phyloP scores from a whole-genome alignment of 2,888 invertebrate species.

The Lithophane ornitopus region DNA sequence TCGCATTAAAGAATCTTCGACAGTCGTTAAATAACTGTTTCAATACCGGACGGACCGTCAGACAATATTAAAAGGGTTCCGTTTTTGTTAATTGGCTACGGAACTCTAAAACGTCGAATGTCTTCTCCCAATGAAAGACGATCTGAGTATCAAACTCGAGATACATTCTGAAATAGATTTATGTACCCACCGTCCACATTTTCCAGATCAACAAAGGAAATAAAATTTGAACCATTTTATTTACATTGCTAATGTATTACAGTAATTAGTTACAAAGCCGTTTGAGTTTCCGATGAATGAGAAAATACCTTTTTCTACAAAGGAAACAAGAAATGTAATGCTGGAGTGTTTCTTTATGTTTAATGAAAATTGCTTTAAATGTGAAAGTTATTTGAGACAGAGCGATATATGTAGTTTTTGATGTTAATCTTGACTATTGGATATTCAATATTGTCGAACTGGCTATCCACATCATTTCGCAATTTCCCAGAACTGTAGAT shows the following conservation, averaged over 20 bases:
- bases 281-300: constrained; percentile 52
- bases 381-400: constrained; percentile 14
- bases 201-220: constrained; percentile 30
- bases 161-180: constrained; percentile 13
- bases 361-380: constrained; percentile 44
- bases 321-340: constrained; percentile 46
- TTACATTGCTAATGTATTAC: constrained; percentile 44
- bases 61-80: too few species aligned
- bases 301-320: constrained; percentile 57
- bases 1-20: too few species aligned
- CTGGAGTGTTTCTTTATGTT: constrained; percentile 44
- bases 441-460: background rate
- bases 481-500: background rate
- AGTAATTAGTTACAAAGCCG: constrained; percentile 58
- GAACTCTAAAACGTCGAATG: too few species aligned
- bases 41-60: background rate
- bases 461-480: background rate
- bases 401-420: background rate
- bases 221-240: constrained; percentile 45
- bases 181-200: background rate
- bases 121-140: too few species aligned
- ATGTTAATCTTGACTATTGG: background rate
- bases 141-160: background rate
- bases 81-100: too few species aligned
- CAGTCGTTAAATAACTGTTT: background rate